Base-by-base conservation (phyloP, 2,113 vertebrate species). In the Rhabdomys dilectus region DNA sequence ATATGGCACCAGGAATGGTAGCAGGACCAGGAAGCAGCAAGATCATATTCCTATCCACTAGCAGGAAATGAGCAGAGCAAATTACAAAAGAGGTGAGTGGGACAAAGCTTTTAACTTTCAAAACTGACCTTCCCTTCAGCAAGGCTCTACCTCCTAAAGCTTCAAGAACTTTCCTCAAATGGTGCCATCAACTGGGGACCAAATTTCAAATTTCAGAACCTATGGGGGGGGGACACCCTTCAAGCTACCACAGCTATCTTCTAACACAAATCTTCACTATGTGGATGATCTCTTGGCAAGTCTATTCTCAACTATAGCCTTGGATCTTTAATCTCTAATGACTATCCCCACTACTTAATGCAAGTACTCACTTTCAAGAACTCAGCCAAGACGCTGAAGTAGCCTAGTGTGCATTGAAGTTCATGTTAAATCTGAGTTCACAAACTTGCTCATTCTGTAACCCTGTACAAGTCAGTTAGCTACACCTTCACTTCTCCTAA, bases 401-500 rank as follows among this genome's bases (percentile, higher is more conserved):
- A 22, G 31, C 66, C 34, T 45, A 75, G 36, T 91, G 26, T 29
- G 68, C 5, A 91, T 89, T 29, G 85, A 45, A 96, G 80, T 31
- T 91, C 8, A 62, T 76, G 66, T 58, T 42, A 76, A 89, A 75
- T 76, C 29, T 80, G 34, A 86, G 34, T 58, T 93, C 42, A 3
- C 16, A n/a, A 17, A 60, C 42, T 39, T 88, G 76, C 31, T 92
- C 13, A 85, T 21, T 68, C 12, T 31, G 21, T 77, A 73, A 58
- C 17, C 16, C 60, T 92, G n/a, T 21, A 77, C 7, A 92, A 94
- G 39, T 62, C 51, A 81, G 48, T 60, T 70, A 85, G 45, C 15
- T 92, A 45, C 86, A 34, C 17, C 89, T 85, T 84, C 21, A 11
- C 68, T 97, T 87, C n/a, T 68, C 80, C 75, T 34, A 85, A 86